Base-by-base conservation (phyloP, 2,888 invertebrate genomes). In the Physocephala rufipes region DNA sequence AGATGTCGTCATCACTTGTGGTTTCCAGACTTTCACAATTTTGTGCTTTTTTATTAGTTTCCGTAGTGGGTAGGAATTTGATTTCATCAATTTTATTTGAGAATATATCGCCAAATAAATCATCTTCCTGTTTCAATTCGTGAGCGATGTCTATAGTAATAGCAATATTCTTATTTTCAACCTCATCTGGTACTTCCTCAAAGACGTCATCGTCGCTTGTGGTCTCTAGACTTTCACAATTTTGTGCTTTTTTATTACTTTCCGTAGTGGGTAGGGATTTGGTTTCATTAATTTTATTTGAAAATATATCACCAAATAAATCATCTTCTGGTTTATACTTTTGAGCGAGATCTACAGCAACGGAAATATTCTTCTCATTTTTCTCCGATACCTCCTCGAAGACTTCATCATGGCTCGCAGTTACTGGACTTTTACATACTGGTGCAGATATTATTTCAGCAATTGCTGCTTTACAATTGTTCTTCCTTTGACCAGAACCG, bases 61-160 rank as follows among this genome's bases (percentile, higher is more conserved):
- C 36, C 15, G 69, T 47, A 4, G 67, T 13, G 16, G 64, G 66
- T n/a, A 61, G 58, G 9, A 15, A 1, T 24, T 76, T 64, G 49
- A 47, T 13, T 2, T 72, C 49, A 26, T 12, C 55, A 30, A 62
- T 70, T 13, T 66, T 62, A 43, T 24, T 68, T 67, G 75, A 65
- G 64, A 93, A 93, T 72, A 93, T 84, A 86, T 93, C 93, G n/a
- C 90, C 90, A 86, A 93, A 93, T 71, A 93, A 87, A 84, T 92
- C 92, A 79, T 92, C 89, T 13, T 86, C 84, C 24, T 79, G 78
- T 76, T 84, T 80, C 21, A 84, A 77, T 73, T 85, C 81, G 71
- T 89, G 36, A 36, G 36, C 36, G 5, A 89, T 79, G 80, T 90
- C 85, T 30, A 90, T 84, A 73, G 86, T 78, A 71, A 89, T 28